phyloP scores from a whole-genome alignment of 2,888 invertebrate species.

The Lissonota sp. region DNA sequence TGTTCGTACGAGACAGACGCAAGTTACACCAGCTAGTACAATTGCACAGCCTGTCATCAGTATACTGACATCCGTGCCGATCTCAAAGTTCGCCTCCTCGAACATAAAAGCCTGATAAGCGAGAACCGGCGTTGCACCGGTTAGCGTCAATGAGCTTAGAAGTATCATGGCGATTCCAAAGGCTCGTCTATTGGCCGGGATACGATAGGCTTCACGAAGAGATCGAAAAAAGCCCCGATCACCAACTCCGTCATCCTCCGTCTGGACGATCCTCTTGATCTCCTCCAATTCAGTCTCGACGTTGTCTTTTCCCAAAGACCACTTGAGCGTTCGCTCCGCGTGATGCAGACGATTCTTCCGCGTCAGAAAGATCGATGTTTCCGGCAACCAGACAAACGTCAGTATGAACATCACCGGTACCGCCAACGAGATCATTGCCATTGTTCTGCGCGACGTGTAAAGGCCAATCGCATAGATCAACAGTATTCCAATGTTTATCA shows the following conservation, averaged over 20 bases:
- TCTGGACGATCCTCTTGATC: conserved; percentile 78
- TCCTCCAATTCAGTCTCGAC: conserved; percentile 80
- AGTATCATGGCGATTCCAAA: conserved; percentile 78
- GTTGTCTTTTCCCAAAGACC: conserved; percentile 79
- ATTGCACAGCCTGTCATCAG: conserved; percentile 77
- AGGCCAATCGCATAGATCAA: conserved; percentile 77
- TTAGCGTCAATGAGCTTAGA: conserved; percentile 76
- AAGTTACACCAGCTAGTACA: conserved; percentile 76
- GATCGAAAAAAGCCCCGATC: conserved; percentile 62
- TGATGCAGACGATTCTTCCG: conserved; percentile 75
- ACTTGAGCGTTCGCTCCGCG: conserved; percentile 78
- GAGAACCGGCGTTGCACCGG: conserved; percentile 80
- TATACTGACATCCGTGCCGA: conserved; percentile 77
- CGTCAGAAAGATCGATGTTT: conserved; percentile 79
- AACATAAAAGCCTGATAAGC: conserved; percentile 80
- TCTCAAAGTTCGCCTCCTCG: conserved; percentile 75
- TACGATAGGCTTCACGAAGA: conserved; percentile 63
- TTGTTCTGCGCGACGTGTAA: conserved; percentile 71
- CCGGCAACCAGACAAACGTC: conserved; percentile 80
- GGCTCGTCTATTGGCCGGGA: conserved; percentile 73
- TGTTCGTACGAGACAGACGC: conserved; percentile 77
- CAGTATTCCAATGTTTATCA: conserved; percentile 79
- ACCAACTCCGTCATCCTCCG: conserved; percentile 70
- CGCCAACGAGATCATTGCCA: conserved; percentile 76
- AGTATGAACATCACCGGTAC: conserved; percentile 76